These are phyloP conservation scores for Origma solitaria DNA, from an alignment of 2,113 vertebrate species.

Conservation along the genomic window DNA sequence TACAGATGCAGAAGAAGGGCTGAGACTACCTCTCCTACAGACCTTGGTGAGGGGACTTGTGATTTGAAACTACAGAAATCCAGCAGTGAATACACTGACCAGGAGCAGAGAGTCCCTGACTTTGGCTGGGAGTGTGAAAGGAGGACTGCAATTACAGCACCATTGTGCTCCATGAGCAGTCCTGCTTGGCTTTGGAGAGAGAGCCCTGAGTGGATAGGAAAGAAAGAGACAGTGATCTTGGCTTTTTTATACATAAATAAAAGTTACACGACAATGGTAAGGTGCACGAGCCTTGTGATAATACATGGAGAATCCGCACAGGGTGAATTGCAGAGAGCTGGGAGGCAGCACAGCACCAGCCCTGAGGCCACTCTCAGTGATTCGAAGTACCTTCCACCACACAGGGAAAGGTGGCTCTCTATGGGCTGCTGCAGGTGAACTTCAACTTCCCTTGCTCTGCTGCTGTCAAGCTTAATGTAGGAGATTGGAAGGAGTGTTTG, in stretches of 20 bases:
- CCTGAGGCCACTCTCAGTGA: background rate
- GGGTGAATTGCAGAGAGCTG: background rate
- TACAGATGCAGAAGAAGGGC: background rate
- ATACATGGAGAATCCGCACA: background rate
- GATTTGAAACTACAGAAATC: background rate
- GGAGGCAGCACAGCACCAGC: background rate
- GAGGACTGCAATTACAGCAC: background rate
- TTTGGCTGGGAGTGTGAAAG: background rate
- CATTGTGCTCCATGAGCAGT: background rate
- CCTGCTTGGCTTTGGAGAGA: background rate
- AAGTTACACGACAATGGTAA: background rate
- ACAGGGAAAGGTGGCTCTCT: background rate
- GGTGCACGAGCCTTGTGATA: background rate
- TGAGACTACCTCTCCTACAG: background rate
- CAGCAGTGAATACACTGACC: background rate
- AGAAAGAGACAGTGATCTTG: background rate
- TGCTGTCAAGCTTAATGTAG: fast-evolving
- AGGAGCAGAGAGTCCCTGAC: background rate
- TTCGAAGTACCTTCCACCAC: too few species aligned
- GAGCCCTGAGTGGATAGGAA: background rate
- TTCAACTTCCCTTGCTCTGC: background rate
- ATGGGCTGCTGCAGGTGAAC: background rate
- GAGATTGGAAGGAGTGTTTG: background rate
- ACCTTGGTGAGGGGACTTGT: background rate
- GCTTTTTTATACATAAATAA: background rate